These are phyloP conservation scores for Vulpes ferrilata DNA, from an alignment of 2,113 vertebrate genomes.

Conservation along the genomic window DNA sequence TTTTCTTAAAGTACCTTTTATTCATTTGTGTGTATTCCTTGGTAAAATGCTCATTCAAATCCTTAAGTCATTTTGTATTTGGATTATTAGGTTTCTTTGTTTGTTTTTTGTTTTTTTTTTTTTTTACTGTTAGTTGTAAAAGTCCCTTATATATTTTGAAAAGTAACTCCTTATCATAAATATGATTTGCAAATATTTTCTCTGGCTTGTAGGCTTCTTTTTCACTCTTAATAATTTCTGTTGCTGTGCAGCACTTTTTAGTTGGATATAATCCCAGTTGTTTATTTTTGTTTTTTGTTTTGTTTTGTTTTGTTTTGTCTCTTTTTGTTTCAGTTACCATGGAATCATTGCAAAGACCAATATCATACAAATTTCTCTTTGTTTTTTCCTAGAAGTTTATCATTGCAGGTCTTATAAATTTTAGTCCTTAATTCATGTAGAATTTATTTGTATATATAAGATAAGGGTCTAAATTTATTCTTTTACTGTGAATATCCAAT, in stretches of 20 bases:
- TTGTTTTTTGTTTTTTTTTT: background rate
- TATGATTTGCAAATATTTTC: background rate
- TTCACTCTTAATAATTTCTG: background rate
- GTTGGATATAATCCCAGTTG: background rate
- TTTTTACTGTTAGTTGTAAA: background rate
- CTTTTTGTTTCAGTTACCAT: background rate
- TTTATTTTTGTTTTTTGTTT: background rate
- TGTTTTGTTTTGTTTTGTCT: background rate
- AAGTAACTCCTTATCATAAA: background rate
- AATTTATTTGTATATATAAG: background rate
- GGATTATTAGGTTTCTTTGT: background rate
- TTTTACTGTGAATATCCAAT: background rate
- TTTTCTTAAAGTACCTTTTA: background rate
- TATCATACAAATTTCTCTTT: background rate
- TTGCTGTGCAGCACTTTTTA: background rate
- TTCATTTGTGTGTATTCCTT: no score
- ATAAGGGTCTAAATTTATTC: background rate
- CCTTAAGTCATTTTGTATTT: background rate
- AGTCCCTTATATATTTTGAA: background rate
- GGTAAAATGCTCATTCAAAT: background rate
- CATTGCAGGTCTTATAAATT: background rate
- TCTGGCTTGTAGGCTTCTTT: background rate
- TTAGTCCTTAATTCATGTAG: background rate
- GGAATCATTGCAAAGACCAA: background rate
- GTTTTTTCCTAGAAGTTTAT: background rate